Evolutionary conservation across 2,113 vertebrate genomes (phyloP).

Genomic region (Aplodontia rufa): DNA sequence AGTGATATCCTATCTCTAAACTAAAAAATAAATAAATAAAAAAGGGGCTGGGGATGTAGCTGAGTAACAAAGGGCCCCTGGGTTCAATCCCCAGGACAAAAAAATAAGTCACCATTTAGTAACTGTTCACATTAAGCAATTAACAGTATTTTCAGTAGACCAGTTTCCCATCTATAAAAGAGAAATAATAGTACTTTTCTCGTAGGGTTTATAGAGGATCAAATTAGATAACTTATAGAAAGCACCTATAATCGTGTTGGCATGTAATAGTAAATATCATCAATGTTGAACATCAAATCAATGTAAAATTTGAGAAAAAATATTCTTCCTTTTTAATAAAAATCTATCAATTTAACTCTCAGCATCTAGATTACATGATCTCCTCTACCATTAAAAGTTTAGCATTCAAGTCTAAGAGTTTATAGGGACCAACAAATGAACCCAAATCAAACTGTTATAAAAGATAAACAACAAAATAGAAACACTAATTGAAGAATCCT

Average conservation of each 20-base stretch:
- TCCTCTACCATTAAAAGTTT: neutral
- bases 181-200: neutral
- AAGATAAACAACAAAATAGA: conserved; percentile 20
- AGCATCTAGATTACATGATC: neutral
- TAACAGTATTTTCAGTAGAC: neutral
- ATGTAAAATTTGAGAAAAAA: neutral
- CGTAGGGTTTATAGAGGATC: neutral
- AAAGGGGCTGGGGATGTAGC: no score
- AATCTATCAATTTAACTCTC: conserved; percentile 2
- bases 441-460: conserved; percentile 28
- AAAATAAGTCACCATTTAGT: neutral
- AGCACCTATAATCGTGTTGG: neutral
- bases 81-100: no score
- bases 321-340: neutral
- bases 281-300: conserved; percentile 40
- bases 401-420: neutral
- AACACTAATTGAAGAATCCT: conserved; percentile 17
- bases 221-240: neutral
- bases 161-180: neutral
- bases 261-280: neutral
- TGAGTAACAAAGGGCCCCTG: no score
- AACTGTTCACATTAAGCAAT: neutral
- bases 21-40: no score
- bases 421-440: neutral
- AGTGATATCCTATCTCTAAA: no score